phyloP scores from a whole-genome alignment of 2,113 vertebrate genomes.

The Caloenas nicobarica region DNA sequence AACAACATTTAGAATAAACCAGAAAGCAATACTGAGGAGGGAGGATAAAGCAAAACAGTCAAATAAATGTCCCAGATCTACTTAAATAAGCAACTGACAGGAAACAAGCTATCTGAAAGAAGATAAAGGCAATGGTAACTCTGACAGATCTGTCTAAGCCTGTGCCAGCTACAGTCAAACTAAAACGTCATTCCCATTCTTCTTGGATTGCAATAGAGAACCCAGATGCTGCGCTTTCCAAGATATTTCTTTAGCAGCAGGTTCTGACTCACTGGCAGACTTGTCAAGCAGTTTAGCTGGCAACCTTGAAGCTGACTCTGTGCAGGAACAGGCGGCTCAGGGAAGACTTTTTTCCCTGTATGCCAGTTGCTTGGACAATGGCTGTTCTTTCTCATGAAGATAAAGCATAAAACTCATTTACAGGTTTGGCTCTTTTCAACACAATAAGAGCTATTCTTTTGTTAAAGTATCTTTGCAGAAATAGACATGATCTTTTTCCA shows the following conservation, averaged over 20 bases:
- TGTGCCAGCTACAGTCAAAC: conserved; percentile 12
- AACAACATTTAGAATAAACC: not conserved
- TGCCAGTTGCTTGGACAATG: not conserved
- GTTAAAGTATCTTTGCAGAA: not conserved
- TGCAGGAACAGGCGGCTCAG: conserved; percentile 6
- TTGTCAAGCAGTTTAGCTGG: conserved; percentile 43
- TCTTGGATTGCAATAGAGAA: conserved; percentile 26
- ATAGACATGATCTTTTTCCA: not conserved
- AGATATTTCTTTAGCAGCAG: conserved; percentile 51
- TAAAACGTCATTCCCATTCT: not conserved
- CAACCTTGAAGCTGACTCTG: conserved; percentile 36
- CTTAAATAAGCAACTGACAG: not conserved
- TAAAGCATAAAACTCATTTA: not conserved
- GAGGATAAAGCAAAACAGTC: not conserved
- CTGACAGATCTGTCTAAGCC: not conserved
- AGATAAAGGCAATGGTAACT: not conserved
- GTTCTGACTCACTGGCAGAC: conserved; percentile 40
- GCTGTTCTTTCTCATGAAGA: not conserved
- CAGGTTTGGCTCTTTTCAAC: not conserved
- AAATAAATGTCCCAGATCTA: not conserved
- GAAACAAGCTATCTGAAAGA: not conserved
- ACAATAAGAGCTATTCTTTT: not conserved
- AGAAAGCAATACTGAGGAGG: not conserved
- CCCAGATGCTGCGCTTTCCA: conserved; percentile 46
- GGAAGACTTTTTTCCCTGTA: conserved; percentile 4